These are phyloP conservation scores for Bubo blakistoni DNA, from an alignment of 2,113 vertebrate genomes.

Conservation along the genomic window DNA sequence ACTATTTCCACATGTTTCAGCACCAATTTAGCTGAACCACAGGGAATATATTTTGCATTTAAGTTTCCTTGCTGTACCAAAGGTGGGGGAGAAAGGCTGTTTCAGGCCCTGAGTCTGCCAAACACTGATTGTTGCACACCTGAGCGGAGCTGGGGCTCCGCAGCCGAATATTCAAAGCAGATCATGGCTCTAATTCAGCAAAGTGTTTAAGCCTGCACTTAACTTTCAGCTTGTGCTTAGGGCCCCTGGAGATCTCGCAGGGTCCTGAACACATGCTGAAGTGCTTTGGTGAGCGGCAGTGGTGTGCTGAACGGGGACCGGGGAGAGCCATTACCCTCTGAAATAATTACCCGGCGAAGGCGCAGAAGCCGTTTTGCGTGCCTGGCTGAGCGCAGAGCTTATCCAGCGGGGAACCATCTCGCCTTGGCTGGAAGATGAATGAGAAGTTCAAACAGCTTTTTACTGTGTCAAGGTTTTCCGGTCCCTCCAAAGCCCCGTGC, in stretches of 20 bases:
- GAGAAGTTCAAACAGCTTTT: background rate
- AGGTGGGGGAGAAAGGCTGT: background rate
- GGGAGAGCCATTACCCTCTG: background rate
- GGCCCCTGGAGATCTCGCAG: background rate
- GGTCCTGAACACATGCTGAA: background rate
- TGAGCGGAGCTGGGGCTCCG: background rate
- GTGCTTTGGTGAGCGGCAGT: background rate
- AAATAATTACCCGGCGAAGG: background rate
- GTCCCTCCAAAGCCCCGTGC: background rate
- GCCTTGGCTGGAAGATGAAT: background rate
- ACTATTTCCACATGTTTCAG: background rate
- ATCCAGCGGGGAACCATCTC: background rate
- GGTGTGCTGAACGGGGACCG: background rate
- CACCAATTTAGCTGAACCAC: background rate
- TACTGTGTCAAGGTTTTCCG: background rate
- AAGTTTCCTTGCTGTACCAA: background rate
- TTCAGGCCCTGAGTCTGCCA: background rate
- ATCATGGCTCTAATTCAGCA: background rate
- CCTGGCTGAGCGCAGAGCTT: background rate
- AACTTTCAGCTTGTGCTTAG: background rate
- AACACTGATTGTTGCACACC: rapidly evolving
- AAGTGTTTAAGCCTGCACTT: background rate
- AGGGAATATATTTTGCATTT: background rate
- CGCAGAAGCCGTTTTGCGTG: background rate
- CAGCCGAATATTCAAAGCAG: background rate